phyloP scores from a whole-genome alignment of 2,888 invertebrate genomes.

The Elaeidobius kamerunicus region DNA sequence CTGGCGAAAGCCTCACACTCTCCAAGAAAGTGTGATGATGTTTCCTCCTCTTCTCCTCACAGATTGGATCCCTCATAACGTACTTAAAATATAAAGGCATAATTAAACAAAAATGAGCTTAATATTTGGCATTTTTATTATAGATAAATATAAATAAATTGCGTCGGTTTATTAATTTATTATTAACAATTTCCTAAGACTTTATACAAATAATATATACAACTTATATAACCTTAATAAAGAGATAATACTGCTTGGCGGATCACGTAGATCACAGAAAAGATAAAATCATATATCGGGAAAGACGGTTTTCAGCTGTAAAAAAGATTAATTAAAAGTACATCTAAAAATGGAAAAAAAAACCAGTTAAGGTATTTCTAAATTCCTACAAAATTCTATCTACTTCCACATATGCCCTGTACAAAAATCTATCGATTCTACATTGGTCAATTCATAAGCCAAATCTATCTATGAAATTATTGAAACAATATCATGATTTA shows the following conservation, averaged over 20 bases:
- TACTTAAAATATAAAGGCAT: not conserved
- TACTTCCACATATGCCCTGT: too few relatives aligned
- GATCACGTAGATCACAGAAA: not conserved
- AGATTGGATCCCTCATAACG: not conserved
- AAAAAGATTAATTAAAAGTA: too few relatives aligned
- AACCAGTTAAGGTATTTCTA: too few relatives aligned
- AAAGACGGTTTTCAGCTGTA: too few relatives aligned
- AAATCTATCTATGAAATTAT: too few relatives aligned
- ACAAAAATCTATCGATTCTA: too few relatives aligned
- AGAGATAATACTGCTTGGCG: constrained; percentile 2
- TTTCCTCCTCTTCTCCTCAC: not conserved
- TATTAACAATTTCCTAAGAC: not conserved
- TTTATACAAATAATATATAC: constrained; percentile 22
- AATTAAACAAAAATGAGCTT: constrained; percentile 8
- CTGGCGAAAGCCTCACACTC: too few relatives aligned
- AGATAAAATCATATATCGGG: too few relatives aligned
- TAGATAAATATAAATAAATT: constrained; percentile 20
- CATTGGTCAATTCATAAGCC: too few relatives aligned
- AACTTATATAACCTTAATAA: not conserved
- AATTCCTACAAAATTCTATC: too few relatives aligned
- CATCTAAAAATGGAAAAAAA: too few relatives aligned
- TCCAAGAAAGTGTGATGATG: too few relatives aligned
- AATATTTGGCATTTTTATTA: constrained; percentile 16
- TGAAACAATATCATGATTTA: not conserved
- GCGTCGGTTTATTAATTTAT: constrained; percentile 7